Base-by-base conservation (phyloP, 2,888 invertebrate genomes). In the Sarcophaga carnaria region DNA sequence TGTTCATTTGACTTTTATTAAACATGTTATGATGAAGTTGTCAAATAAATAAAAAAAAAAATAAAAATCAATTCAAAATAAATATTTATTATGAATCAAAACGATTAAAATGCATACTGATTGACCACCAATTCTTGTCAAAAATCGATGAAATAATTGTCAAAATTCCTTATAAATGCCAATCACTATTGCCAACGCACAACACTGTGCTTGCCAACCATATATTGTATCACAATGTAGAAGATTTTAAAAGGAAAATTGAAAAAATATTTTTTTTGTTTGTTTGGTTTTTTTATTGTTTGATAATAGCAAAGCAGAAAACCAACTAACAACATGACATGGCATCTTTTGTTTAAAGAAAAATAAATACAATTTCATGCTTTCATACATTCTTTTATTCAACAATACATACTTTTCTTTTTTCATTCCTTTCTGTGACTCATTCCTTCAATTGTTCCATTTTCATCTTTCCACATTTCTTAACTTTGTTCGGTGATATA, bases 311-410 rank as follows among this genome's bases (percentile, higher is more conserved):
- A 37, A 37, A 37, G 2, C 37, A 37, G 37, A 10, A 37, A 37
- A 37, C 37, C 37, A 37, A 37, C 37, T 22, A 69, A 69, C 66
- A 66, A 66, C 20, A 66, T 66, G 45, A 66, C 49, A 69, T 22
- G 6, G 22, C 49, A 69, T 69, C 5, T 69, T 69, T 69, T 69
- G 49, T 69, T 49, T 49, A 69, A 69, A 49, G 47, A 69, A 69
- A 37, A 69, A 69, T 69, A 69, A 69, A 69, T 69, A 69, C 69
- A 69, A 69, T 69, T 69, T 69, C 49, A 69, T 69, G 49, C 47
- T 69, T 69, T 49, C 49, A 5, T 69, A 49, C 49, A 69, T 69
- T 22, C 22, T 14, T 22, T 22, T 0, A 12, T 69, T 69, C 3
- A 47, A 45, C 22, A 45, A 67, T 22, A 20, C 67, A n/a, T 45